Evolutionary conservation across 2,113 vertebrate genomes (phyloP).

Genomic region (Pica pica): DNA sequence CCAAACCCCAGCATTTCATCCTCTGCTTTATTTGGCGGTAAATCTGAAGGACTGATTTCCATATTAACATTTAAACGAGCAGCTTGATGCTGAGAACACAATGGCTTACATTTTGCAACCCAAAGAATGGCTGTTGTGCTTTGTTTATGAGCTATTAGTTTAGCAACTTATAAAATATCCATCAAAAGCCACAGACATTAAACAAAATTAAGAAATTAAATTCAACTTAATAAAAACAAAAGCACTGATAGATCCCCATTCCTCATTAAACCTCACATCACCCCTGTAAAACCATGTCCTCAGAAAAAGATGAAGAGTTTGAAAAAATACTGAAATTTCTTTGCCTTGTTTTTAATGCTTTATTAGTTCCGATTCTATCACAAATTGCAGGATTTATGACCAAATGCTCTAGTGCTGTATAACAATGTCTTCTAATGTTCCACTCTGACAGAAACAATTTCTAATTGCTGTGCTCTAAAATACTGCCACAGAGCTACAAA

Average conservation of each 20-base stretch:
- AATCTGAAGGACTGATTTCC: not conserved
- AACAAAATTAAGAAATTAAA: not conserved
- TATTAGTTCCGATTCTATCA: constrained; percentile 29
- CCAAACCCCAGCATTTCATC: not conserved
- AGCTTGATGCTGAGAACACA: not conserved
- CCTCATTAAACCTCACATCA: not conserved
- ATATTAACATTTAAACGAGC: constrained; percentile 12
- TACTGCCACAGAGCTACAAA: not conserved
- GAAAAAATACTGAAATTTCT: not conserved
- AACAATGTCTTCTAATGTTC: not conserved
- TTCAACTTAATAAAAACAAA: not conserved
- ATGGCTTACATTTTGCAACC: not conserved
- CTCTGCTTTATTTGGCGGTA: not conserved
- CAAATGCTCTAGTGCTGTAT: not conserved
- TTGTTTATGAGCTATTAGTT: not conserved
- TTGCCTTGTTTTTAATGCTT: constrained; percentile 5
- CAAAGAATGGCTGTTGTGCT: not conserved
- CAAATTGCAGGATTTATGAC: constrained; percentile 51
- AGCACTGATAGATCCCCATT: not conserved
- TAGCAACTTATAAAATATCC: not conserved
- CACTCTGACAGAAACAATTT: not conserved
- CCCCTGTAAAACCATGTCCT: not conserved
- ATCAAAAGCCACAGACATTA: not conserved
- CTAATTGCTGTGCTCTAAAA: not conserved
- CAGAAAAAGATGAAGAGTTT: not conserved